phyloP scores from a whole-genome alignment of 2,888 invertebrate genomes.

The Dryobotodes eremita region DNA sequence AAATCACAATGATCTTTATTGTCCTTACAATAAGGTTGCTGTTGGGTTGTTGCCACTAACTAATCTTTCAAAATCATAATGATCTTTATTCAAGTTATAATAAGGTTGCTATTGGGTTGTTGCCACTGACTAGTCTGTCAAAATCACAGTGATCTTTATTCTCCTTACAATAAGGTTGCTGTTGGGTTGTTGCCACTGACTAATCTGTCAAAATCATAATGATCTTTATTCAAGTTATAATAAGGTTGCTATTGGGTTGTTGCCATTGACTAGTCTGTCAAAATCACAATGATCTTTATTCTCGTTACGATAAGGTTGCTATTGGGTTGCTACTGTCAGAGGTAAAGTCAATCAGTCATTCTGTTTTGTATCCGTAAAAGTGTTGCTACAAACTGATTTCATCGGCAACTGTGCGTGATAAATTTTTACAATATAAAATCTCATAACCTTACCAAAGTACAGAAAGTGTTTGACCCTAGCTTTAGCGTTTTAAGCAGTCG shows the following conservation, averaged over 20 bases:
- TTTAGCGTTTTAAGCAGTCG: slow-evolving; percentile 79
- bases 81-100: background rate
- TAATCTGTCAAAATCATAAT: background rate
- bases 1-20: background rate
- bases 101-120: no score
- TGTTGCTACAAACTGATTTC: no score
- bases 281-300: background rate
- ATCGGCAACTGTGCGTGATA: background rate
- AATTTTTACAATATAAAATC: background rate
- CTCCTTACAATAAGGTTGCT: background rate
- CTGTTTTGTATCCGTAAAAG: background rate
- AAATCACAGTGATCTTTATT: background rate
- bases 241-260: no score
- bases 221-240: background rate
- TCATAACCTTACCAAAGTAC: slow-evolving; percentile 61
- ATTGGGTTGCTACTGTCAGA: background rate
- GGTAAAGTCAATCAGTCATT: background rate
- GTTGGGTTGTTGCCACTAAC: background rate
- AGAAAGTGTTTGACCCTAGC: slow-evolving; percentile 67
- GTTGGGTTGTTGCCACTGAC: no score
- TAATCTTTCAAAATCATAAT: background rate
- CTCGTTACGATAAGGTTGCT: background rate
- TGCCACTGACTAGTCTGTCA: no score
- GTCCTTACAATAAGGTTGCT: background rate
- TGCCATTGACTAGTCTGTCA: no score